phyloP scores from a whole-genome alignment of 2,888 invertebrate species.

The Galerucella nymphaeae region DNA sequence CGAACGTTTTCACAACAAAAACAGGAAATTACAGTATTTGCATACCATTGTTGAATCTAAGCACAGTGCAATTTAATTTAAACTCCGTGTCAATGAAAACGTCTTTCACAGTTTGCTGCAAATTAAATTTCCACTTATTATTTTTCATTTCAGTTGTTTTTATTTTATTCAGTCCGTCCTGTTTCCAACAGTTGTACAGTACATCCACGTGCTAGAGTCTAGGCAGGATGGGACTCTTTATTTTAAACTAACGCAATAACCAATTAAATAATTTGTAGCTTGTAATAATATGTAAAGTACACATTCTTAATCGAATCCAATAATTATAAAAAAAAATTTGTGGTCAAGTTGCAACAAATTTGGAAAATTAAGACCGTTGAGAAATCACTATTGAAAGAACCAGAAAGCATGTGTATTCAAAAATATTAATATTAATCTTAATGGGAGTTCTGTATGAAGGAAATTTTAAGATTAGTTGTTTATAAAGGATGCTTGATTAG shows the following conservation, averaged over 20 bases:
- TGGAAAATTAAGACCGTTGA: no score
- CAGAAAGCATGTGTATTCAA: no score
- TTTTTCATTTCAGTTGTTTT: constrained; percentile 38
- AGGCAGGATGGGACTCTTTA: constrained; percentile 1
- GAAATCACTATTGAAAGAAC: no score
- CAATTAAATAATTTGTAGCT: no score
- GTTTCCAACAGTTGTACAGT: constrained; percentile 16
- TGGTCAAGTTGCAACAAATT: no score
- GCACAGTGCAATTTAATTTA: constrained; percentile 35
- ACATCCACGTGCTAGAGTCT: constrained; percentile 10
- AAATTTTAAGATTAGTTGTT: no score
- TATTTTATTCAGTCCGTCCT: constrained; percentile 26
- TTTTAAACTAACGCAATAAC: background rate
- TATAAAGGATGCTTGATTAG: no score
- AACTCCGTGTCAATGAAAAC: constrained; percentile 44
- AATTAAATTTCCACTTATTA: constrained; percentile 47
- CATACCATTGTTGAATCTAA: background rate
- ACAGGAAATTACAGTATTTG: constrained; percentile 1
- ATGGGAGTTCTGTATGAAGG: no score
- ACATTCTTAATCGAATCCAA: no score
- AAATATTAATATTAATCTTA: no score
- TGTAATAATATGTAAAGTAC: no score
- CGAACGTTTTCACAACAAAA: background rate
- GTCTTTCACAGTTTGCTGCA: constrained; percentile 46
- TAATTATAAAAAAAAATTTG: no score